phyloP scores from a whole-genome alignment of 23 tunicate species.

The Aplidium turbinatum region DNA sequence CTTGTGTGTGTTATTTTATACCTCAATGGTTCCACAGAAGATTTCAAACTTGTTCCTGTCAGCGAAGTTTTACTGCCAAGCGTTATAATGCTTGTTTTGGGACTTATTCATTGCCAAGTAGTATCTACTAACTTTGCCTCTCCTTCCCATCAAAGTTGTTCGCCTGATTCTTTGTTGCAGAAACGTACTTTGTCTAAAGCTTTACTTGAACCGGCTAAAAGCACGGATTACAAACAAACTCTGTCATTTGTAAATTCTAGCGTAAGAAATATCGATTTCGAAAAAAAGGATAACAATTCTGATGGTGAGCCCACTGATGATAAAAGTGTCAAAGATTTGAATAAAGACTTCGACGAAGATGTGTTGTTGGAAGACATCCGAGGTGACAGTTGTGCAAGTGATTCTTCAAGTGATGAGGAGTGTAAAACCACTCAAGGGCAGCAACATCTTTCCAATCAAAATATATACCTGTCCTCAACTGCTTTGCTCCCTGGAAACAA shows the following conservation, averaged over 20 bases:
- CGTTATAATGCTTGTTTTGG: constrained; percentile 47
- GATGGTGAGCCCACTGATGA: background rate
- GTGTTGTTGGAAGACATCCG: background rate
- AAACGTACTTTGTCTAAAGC: constrained; percentile 61
- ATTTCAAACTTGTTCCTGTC: constrained; percentile 8
- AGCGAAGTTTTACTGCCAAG: constrained; percentile 64
- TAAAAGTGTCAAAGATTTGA: background rate
- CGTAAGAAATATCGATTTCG: constrained; percentile 2
- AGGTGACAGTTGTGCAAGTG: background rate
- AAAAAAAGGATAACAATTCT: background rate
- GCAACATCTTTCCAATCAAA: no score
- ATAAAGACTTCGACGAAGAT: background rate
- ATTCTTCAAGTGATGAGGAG: background rate
- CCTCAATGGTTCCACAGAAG: background rate
- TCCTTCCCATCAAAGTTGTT: background rate
- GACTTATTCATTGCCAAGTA: constrained; percentile 82
- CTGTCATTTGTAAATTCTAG: constrained; percentile 40
- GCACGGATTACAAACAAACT: constrained; percentile 30
- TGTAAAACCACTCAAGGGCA: no score
- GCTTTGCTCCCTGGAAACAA: constrained; percentile 53
- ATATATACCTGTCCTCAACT: constrained; percentile 50
- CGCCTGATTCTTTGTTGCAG: background rate
- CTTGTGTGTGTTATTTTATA: constrained; percentile 15
- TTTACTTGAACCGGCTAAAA: constrained; percentile 65
- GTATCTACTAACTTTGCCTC: constrained; percentile 67